Evolutionary conservation across 2,113 vertebrate species (phyloP).

Genomic region (Pteruthius melanotis): DNA sequence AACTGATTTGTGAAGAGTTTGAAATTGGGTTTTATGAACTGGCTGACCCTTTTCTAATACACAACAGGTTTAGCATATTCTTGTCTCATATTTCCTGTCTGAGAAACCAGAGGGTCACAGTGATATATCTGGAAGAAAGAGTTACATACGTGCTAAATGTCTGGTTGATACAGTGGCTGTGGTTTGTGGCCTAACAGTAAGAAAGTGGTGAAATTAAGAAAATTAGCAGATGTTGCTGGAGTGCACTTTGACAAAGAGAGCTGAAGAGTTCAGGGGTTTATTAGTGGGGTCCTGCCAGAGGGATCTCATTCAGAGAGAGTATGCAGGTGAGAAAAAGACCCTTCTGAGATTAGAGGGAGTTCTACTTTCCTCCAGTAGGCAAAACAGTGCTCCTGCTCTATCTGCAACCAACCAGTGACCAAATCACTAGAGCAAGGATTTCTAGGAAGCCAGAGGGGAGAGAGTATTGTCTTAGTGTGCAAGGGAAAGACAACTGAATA

Average conservation of each 20-base stretch:
- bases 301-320: background rate
- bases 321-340: background rate
- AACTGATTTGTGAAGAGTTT: background rate
- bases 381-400: background rate
- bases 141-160: background rate
- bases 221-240: background rate
- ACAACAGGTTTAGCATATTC: background rate
- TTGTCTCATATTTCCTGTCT: background rate
- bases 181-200: background rate
- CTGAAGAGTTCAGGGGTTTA: background rate
- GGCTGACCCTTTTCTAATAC: background rate
- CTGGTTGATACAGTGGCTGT: background rate
- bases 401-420: background rate
- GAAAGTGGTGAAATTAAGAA: background rate
- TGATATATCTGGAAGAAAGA: background rate
- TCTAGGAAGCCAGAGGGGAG: background rate
- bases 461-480: background rate
- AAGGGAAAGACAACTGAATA: background rate
- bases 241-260: background rate
- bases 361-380: background rate
- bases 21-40: background rate
- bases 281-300: background rate
- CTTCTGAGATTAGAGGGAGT: background rate
- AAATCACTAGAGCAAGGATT: background rate
- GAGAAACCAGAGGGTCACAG: background rate